Conservation (phyloP, 2,113 vertebrate species). For the Cynopterus brachyotis region DNA sequence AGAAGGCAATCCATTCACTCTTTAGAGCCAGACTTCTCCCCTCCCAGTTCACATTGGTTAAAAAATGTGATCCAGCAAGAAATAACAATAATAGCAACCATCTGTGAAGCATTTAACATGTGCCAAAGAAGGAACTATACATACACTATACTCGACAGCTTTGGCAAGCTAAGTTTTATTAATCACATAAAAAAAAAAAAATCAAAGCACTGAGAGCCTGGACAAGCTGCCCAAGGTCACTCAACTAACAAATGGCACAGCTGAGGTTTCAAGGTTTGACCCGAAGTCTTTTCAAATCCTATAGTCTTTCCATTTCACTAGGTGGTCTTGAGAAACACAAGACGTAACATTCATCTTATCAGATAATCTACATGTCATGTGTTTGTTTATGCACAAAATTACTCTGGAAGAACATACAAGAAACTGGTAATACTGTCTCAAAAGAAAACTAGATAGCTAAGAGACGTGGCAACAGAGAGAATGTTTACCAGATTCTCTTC, state of each 20-base stretch:
- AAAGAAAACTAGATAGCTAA: neutral
- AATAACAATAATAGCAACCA: neutral
- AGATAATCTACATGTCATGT: neutral
- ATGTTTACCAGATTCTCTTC: neutral
- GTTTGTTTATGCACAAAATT: neutral
- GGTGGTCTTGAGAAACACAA: neutral
- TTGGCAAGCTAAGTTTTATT: neutral
- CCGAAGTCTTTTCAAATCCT: conserved; percentile 30
- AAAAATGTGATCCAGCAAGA: neutral
- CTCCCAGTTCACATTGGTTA: neutral
- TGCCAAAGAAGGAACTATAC: neutral
- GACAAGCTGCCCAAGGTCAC: neutral
- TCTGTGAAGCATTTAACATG: neutral
- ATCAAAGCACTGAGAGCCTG: neutral
- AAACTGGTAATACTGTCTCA: neutral
- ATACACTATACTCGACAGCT: neutral
- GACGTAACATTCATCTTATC: neutral
- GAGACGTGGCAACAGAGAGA: neutral
- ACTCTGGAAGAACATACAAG: neutral
- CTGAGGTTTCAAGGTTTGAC: neutral
- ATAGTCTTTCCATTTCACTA: neutral
- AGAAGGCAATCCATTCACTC: neutral
- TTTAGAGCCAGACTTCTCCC: neutral
- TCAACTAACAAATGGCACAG: neutral
- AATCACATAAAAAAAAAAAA: neutral